Base-by-base conservation (phyloP, 2,797 vertebrate species). In the Ara ararauna region DNA sequence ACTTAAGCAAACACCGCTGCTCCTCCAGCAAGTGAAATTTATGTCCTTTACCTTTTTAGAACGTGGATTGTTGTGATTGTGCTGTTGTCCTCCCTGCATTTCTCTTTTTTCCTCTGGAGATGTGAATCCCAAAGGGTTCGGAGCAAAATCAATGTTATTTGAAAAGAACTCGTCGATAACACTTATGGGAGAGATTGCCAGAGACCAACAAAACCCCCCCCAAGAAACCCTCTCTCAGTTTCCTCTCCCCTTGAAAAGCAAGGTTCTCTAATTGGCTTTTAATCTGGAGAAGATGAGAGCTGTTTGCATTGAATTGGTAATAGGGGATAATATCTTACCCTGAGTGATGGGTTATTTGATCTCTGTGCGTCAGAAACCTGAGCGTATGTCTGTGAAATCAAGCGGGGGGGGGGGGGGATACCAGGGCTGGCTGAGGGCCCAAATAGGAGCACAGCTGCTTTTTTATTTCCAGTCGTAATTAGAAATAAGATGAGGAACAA, bases 331-430 rank as follows among this genome's bases (percentile, higher is more conserved):
- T 96, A 96, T 93, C 97, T 93, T 80, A 77, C 80, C 91, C 89
- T 94, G 96, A 97, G 91, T 95, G 94, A 97, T 93, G 96, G 93
- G 97, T 96, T 96, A 98, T 97, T 97, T 97, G 98, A 98, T 98
- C 96, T 95, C 88, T 13, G 70, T 53, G 90, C 89, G 4, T 96
- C 96, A 87, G 95, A 97, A 97, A 96, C 94, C 90, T 77, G 92
- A 96, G 91, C 94, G 29, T 16, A 62, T 62, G 87, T 50, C 92
- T 83, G 77, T 50, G 88, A 72, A 77, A 81, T 91, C 71, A 76
- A 94, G 58, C 23, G 5, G 75, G 76, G 72, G 72, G 34, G 72
- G 34, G 34, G 86, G 87, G 91, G 70, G 45, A 80, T 29, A 68
- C 80, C 66, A 53, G 80, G 18, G 22, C 85, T 97, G 97, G 96